phyloP scores from a whole-genome alignment of 1,140 invertebrate species.

The Panonychus citri region DNA sequence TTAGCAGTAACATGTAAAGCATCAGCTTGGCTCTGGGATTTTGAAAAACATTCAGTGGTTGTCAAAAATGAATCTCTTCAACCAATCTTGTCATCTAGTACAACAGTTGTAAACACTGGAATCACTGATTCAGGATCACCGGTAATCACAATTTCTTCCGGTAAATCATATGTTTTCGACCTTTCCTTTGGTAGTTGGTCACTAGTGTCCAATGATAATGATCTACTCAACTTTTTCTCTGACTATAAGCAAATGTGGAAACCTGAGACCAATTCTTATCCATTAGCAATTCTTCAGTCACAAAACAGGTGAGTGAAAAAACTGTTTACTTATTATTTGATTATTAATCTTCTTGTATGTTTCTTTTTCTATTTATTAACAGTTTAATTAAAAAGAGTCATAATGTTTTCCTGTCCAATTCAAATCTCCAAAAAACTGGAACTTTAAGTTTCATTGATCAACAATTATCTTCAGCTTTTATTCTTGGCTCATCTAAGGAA shows the following conservation, averaged over 20 bases:
- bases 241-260: conserved; percentile 16
- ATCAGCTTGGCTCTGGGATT: conserved; percentile 17
- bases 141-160: conserved; percentile 37
- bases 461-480: conserved; percentile 41
- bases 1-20: conserved; percentile 19
- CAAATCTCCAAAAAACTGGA: conserved; percentile 17
- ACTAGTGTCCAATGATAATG: conserved; percentile 19
- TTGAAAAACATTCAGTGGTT: conserved; percentile 14
- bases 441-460: conserved; percentile 49
- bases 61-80: conserved; percentile 22
- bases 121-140: conserved; percentile 36
- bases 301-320: conserved; percentile 2
- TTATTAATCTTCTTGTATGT: neutral
- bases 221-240: conserved; percentile 21
- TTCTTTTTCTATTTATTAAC: neutral
- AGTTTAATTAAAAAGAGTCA: neutral
- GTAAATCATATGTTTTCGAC: conserved; percentile 40
- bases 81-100: conserved; percentile 19
- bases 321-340: neutral
- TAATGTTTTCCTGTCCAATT: conserved; percentile 15
- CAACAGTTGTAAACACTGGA: conserved; percentile 28
- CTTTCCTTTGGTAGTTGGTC: conserved; percentile 36
- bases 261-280: neutral
- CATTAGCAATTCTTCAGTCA: conserved; percentile 5
- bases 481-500: conserved; percentile 41